phyloP scores from a whole-genome alignment of 2,797 vertebrate genomes.

The Sebastiscus albofasciatus region DNA sequence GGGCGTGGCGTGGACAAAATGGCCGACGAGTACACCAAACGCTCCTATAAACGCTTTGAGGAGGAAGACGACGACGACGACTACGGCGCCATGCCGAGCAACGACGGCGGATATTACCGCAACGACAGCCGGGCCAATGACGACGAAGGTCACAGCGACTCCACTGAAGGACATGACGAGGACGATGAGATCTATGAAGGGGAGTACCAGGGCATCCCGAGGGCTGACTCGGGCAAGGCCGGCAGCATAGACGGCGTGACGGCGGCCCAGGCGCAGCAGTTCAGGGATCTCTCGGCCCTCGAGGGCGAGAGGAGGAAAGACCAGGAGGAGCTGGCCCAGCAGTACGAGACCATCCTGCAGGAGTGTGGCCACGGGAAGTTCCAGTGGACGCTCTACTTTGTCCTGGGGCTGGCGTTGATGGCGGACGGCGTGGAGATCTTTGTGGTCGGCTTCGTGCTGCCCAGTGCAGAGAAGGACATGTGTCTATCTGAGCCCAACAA shows the following conservation, averaged over 20 bases:
- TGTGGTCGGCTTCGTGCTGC: constrained; percentile 96
- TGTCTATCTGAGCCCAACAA: constrained; percentile 98
- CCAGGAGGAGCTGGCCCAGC: constrained; percentile 93
- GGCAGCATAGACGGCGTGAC: constrained; percentile 68
- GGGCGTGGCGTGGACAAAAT: constrained; percentile 89
- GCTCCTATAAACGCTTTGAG: constrained; percentile 94
- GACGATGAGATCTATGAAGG: constrained; percentile 98
- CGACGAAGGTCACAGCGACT: constrained; percentile 94
- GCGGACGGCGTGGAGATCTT: constrained; percentile 97
- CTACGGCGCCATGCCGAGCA: constrained; percentile 75
- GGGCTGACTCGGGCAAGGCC: constrained; percentile 87
- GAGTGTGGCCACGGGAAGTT: constrained; percentile 97
- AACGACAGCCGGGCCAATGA: constrained; percentile 87
- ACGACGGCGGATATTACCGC: constrained; percentile 83
- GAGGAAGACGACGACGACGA: constrained; percentile 94
- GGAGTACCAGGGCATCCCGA: constrained; percentile 96
- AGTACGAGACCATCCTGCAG: constrained; percentile 95
- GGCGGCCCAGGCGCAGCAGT: constrained; percentile 78
- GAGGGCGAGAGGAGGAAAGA: constrained; percentile 91
- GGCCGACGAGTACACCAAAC: constrained; percentile 93
- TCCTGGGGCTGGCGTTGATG: constrained; percentile 96
- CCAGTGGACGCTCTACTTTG: constrained; percentile 98
- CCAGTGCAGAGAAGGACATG: constrained; percentile 98
- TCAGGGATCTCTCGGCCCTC: constrained; percentile 84
- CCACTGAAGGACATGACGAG: constrained; percentile 96